phyloP scores from a whole-genome alignment of 2,797 vertebrate species.

The Taenioides sp. region DNA sequence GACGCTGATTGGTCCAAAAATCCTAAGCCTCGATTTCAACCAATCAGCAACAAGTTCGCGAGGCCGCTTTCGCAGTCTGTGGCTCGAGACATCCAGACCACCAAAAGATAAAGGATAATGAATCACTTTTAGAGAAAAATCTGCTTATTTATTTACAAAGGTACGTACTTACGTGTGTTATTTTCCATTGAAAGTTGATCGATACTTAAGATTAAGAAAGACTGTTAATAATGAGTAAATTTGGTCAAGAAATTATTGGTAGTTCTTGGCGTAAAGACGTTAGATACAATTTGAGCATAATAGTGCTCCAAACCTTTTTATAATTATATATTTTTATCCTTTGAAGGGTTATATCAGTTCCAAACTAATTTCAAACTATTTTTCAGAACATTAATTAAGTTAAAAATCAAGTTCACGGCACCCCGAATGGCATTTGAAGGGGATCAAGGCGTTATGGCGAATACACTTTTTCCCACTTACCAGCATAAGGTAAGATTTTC shows the following conservation, averaged over 20 bases:
- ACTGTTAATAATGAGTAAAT: neutral
- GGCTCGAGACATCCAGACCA: neutral
- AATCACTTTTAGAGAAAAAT: neutral
- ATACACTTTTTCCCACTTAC: slow-evolving; percentile 53
- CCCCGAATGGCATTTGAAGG: slow-evolving; percentile 63
- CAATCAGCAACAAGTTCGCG: slow-evolving; percentile 49
- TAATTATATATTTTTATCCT: neutral
- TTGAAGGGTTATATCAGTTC: neutral
- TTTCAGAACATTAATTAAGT: slow-evolving; percentile 49
- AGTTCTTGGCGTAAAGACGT: slow-evolving; percentile 1
- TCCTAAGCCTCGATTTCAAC: slow-evolving; percentile 13
- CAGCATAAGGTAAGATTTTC: slow-evolving; percentile 46
- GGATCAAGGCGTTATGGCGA: slow-evolving; percentile 41
- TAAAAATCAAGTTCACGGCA: slow-evolving; percentile 47
- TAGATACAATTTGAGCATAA: slow-evolving; percentile 16
- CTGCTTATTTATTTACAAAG: neutral
- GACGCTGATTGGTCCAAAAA: slow-evolving; percentile 52
- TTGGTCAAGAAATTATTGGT: neutral
- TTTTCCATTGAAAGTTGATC: neutral
- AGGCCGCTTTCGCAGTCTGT: neutral
- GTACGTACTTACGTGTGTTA: slow-evolving; percentile 2
- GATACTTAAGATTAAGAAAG: neutral
- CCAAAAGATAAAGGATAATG: neutral
- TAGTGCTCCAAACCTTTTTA: neutral
- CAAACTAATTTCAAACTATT: neutral